Evolutionary conservation across 2,113 vertebrate genomes (phyloP).

Genomic region (Leptobrachium ailaonicum): DNA sequence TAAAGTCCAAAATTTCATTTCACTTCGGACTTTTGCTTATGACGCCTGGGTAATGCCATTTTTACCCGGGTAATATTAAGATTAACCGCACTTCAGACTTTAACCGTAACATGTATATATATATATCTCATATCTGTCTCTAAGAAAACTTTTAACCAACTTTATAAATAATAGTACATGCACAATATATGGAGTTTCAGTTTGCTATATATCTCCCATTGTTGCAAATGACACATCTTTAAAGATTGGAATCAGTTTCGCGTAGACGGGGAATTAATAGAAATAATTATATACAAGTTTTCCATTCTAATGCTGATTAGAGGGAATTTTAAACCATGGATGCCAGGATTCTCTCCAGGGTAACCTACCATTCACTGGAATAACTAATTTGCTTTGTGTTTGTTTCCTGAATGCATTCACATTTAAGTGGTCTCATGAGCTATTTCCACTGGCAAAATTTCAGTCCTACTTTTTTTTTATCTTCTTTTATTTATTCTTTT

Average conservation of each 20-base stretch:
- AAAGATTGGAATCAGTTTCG: conserved; percentile 16
- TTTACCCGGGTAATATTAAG: too few relatives aligned
- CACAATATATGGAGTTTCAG: too few relatives aligned
- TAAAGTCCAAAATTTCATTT: too few relatives aligned
- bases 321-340: conserved; percentile 32
- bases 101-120: too few relatives aligned
- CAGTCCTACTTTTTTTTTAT: not conserved
- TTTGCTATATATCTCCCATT: too few relatives aligned
- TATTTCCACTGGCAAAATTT: conserved; percentile 14
- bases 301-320: conserved; percentile 27
- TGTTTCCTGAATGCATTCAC: conserved; percentile 16
- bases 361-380: conserved; percentile 18
- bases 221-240: not conserved
- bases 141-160: too few relatives aligned
- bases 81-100: too few relatives aligned
- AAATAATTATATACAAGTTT: conserved; percentile 28
- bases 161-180: too few relatives aligned
- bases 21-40: too few relatives aligned
- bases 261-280: conserved; percentile 9
- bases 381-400: conserved; percentile 35
- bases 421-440: conserved; percentile 33
- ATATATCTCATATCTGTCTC: too few relatives aligned
- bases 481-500: not conserved
- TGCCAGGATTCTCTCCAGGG: conserved; percentile 33
- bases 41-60: too few relatives aligned